These are phyloP conservation scores for Aptenodytes forsteri DNA, from an alignment of 2,113 vertebrate species.

Conservation along the genomic window DNA sequence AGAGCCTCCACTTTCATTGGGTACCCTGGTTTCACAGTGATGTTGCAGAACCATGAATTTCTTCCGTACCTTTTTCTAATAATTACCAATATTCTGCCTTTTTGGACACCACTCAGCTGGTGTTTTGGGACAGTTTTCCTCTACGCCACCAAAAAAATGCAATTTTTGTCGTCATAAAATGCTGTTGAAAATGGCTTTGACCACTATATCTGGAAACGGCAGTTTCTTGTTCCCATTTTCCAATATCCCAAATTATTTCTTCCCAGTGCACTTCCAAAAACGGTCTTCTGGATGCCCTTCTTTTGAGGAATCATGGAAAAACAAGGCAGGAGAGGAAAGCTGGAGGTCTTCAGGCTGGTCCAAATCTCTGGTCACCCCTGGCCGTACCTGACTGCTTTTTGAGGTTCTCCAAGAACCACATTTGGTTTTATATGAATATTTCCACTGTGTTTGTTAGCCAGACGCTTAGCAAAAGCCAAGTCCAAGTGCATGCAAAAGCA, in stretches of 20 bases:
- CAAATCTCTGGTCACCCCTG: neutral
- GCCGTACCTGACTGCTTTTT: neutral
- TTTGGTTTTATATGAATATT: neutral
- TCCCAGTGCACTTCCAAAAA: neutral
- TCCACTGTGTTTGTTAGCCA: accelerated
- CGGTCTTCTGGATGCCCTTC: neutral
- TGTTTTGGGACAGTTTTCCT: neutral
- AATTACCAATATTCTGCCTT: neutral
- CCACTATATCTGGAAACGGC: accelerated
- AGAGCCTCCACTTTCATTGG: neutral
- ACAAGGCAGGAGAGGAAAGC: neutral
- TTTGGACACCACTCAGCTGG: neutral
- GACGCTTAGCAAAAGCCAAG: neutral
- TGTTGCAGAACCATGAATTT: neutral
- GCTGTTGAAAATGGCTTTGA: neutral
- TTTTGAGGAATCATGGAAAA: neutral
- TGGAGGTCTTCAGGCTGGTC: neutral
- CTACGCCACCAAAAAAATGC: neutral
- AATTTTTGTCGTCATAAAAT: neutral
- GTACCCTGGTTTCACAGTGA: neutral
- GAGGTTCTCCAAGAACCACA: neutral
- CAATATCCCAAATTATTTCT: neutral
- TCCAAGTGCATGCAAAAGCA: neutral
- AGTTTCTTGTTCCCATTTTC: neutral
- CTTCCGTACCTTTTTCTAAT: neutral